phyloP scores from a whole-genome alignment of 1,140 invertebrate genomes.

The Heliothis subflexa region DNA sequence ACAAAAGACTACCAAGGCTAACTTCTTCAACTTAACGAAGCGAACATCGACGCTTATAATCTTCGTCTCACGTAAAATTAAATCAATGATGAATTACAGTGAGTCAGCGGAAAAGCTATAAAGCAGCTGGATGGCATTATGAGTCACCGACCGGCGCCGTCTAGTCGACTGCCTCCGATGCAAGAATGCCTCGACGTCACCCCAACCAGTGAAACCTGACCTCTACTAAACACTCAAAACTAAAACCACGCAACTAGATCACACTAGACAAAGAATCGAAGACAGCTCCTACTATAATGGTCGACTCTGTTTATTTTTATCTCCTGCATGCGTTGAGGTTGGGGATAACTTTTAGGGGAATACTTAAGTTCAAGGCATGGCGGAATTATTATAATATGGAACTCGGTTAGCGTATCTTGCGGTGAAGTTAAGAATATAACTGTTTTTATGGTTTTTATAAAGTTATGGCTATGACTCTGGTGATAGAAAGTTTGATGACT shows the following conservation, averaged over 20 bases:
- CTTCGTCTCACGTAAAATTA: conserved; percentile 36
- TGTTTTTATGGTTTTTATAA: conserved; percentile 15
- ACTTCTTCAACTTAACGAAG: conserved; percentile 29
- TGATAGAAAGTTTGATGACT: neutral
- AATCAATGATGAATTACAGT: conserved; percentile 47
- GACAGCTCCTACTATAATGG: conserved; percentile 36
- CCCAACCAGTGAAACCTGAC: conserved; percentile 28
- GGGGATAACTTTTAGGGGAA: conserved; percentile 46
- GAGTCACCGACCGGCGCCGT: conserved; percentile 55
- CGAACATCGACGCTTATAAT: conserved; percentile 9
- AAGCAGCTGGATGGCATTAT: conserved; percentile 50
- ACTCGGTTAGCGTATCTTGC: neutral
- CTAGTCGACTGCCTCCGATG: conserved; percentile 56
- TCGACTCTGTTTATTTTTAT: conserved; percentile 49
- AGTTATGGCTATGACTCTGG: neutral
- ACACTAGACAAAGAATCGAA: neutral
- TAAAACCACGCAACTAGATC: conserved; percentile 2
- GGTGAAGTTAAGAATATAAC: conserved; percentile 33
- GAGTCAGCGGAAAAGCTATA: conserved; percentile 54
- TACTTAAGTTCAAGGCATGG: conserved; percentile 37
- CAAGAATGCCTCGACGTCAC: conserved; percentile 49
- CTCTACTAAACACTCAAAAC: conserved; percentile 41
- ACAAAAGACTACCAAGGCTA: conserved; percentile 14
- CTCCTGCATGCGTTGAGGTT: conserved; percentile 43
- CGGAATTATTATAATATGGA: conserved; percentile 28